These are phyloP conservation scores for Tenebrosternarchus preto DNA, from an alignment of 2,113 vertebrate genomes.

Conservation along the genomic window DNA sequence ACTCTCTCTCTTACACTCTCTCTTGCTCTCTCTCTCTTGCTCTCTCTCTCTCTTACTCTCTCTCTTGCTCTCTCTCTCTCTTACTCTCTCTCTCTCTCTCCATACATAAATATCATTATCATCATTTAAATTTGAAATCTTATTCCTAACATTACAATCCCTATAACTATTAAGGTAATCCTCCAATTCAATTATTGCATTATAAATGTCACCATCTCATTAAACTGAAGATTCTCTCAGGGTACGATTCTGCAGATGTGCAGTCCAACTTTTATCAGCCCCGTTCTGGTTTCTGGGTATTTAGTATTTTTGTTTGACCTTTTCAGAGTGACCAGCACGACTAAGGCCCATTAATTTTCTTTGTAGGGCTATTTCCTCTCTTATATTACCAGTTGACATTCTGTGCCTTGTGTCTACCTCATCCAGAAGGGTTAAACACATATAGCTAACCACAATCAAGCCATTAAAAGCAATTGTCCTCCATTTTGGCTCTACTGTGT, in stretches of 20 bases:
- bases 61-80: not conserved
- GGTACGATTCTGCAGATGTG: conserved; percentile 38
- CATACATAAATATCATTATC: not conserved
- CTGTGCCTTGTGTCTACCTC: conserved; percentile 40
- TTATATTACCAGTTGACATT: conserved; percentile 60
- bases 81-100: not conserved
- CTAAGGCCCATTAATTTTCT: conserved; percentile 49
- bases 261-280: conserved; percentile 29
- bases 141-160: conserved; percentile 50
- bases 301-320: conserved; percentile 51
- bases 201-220: conserved; percentile 49
- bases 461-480: conserved; percentile 51
- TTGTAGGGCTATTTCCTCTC: conserved; percentile 42
- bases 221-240: conserved; percentile 38
- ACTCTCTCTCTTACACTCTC: no score
- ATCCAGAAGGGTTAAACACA: conserved; percentile 52
- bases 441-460: conserved; percentile 39
- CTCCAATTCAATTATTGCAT: conserved; percentile 46
- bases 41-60: conserved; percentile 2
- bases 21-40: not conserved
- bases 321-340: conserved; percentile 56
- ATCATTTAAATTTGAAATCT: conserved; percentile 8
- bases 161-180: conserved; percentile 44
- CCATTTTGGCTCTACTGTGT: conserved; percentile 35
- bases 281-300: conserved; percentile 29